Evolutionary conservation across 1,140 invertebrate genomes (phyloP).

Genomic region (Lethrus apterus): DNA sequence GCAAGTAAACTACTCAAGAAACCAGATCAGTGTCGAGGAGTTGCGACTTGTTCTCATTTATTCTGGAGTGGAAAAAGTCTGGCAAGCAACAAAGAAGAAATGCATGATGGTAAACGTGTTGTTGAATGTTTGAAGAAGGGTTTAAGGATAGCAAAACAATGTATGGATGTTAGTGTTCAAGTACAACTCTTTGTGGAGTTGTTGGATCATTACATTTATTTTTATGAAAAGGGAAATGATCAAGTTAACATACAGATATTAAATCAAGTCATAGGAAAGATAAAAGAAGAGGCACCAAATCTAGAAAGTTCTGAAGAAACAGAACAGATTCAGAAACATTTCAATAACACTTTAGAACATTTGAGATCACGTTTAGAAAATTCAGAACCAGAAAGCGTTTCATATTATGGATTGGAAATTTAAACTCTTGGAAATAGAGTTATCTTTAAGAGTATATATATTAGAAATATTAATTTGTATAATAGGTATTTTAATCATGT

Average conservation of each 20-base stretch:
- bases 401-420: constrained; percentile 52
- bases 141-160: constrained; percentile 89
- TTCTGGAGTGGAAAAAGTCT: constrained; percentile 91
- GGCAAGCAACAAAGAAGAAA: constrained; percentile 60
- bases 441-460: background rate
- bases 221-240: constrained; percentile 87
- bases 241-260: constrained; percentile 66
- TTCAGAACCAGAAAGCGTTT: constrained; percentile 54
- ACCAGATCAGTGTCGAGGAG: constrained; percentile 91
- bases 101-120: constrained; percentile 84
- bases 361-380: constrained; percentile 59
- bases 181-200: constrained; percentile 93
- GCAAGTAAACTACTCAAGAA: constrained; percentile 96
- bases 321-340: constrained; percentile 92
- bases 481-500: too few relatives aligned
- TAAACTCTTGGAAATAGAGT: constrained; percentile 7
- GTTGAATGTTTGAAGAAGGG: constrained; percentile 95
- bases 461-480: too few relatives aligned
- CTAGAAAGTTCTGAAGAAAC: constrained; percentile 90
- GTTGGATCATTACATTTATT: constrained; percentile 90
- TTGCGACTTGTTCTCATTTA: constrained; percentile 85
- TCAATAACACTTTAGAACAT: constrained; percentile 80
- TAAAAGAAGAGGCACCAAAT: constrained; percentile 85
- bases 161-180: constrained; percentile 95
- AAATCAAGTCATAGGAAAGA: constrained; percentile 86